Percentiles rank a stretch among this genome's conserved stretches.
Evolutionary conservation across 1,140 invertebrate species (phyloP).

Genomic region (Pseudomyrmex gracilis): DNA sequence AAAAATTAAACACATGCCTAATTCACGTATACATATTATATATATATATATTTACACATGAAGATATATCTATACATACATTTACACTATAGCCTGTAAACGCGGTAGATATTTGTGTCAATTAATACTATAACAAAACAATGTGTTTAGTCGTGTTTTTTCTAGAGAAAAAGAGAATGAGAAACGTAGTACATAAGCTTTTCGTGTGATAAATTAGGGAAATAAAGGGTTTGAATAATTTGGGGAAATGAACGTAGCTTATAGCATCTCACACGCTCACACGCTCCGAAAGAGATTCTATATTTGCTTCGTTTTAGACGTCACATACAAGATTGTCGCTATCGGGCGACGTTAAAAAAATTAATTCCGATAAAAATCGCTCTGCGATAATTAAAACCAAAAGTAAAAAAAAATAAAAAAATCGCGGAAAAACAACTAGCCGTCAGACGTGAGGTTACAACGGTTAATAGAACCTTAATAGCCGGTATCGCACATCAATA

Average conservation of each 20-base stretch:
- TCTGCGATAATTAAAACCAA: background rate
- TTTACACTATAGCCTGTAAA: conserved; percentile 64
- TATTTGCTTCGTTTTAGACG: background rate
- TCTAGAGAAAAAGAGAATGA: conserved; percentile 25
- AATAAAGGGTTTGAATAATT: conserved; percentile 6
- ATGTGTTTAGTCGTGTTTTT: conserved; percentile 69
- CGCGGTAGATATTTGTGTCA: conserved; percentile 75
- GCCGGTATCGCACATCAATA: background rate
- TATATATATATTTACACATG: conserved; percentile 14
- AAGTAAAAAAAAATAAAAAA: too few relatives aligned
- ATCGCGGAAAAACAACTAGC: background rate
- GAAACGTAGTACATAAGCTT: conserved; percentile 68
- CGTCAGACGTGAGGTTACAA: conserved; percentile 15
- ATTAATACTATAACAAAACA: conserved; percentile 75
- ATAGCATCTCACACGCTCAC: conserved; percentile 54
- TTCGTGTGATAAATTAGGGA: conserved; percentile 68
- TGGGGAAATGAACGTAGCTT: conserved; percentile 12
- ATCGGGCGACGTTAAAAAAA: background rate
- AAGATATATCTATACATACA: conserved; percentile 61
- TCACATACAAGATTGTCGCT: background rate
- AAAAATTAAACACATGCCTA: conserved; percentile 14
- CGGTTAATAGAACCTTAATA: background rate
- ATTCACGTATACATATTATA: conserved; percentile 39
- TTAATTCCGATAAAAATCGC: background rate
- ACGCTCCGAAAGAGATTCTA: background rate